Evolutionary conservation across 2,888 invertebrate species (phyloP).

Genomic region (Plagodis pulveraria): DNA sequence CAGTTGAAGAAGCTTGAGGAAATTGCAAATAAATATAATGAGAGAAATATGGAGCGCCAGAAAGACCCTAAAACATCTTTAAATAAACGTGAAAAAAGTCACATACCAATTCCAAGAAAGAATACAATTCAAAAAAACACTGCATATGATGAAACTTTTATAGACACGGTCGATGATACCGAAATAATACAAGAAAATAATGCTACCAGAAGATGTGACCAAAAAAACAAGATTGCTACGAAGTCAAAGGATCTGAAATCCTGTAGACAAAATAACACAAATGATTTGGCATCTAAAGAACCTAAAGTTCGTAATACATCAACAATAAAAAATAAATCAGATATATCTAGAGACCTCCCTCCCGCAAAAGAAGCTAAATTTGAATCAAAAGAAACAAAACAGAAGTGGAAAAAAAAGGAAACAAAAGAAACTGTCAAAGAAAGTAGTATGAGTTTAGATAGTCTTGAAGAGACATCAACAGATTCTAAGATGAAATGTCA

Average conservation of each 20-base stretch:
- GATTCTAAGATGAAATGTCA: conserved; percentile 52
- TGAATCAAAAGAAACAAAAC: conserved; percentile 31
- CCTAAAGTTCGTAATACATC: conserved; percentile 31
- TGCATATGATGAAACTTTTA: conserved; percentile 28
- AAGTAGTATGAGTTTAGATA: conserved; percentile 73
- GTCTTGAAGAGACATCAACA: conserved; percentile 59
- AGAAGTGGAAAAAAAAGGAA: conserved; percentile 35
- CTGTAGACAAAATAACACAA: conserved; percentile 10
- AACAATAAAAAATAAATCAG: conserved; percentile 33
- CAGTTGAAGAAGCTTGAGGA: conserved; percentile 74
- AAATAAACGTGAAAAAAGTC: conserved; percentile 55
- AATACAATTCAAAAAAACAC: conserved; percentile 32
- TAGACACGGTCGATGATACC: conserved; percentile 3
- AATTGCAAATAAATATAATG: conserved; percentile 66
- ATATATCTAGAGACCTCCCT: conserved; percentile 20
- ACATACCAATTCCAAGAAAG: conserved; percentile 64
- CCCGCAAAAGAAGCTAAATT: conserved; percentile 31
- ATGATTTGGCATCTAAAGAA: conserved; percentile 23
- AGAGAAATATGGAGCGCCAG: conserved; percentile 51
- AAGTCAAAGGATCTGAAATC: conserved; percentile 5
- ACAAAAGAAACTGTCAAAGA: conserved; percentile 53
- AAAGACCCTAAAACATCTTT: conserved; percentile 38
- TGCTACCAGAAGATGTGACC: conserved; percentile 4
- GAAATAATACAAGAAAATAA: conserved; percentile 12
- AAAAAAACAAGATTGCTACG: conserved; percentile 5